These are phyloP conservation scores for Ptychadena robeensis DNA, from an alignment of 2,797 vertebrate species.

Conservation along the genomic window DNA sequence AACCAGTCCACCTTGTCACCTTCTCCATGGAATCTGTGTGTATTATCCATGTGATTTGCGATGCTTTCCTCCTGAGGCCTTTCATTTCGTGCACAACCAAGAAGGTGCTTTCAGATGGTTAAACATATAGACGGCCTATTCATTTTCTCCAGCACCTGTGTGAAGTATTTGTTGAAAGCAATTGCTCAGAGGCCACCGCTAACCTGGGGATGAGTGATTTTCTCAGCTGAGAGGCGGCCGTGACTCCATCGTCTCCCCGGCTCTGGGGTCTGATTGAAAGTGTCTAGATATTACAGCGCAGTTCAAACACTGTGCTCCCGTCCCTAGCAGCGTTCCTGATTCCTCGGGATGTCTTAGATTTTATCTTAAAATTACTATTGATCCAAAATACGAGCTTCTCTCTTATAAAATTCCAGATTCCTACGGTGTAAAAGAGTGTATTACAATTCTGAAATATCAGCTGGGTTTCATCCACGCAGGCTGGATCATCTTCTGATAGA, in stretches of 20 bases:
- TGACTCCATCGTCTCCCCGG: neutral
- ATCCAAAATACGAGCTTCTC: constrained; percentile 56
- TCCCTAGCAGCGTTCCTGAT: constrained; percentile 41
- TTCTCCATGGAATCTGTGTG: neutral
- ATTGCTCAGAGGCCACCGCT: constrained; percentile 33
- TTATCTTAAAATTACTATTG: constrained; percentile 60
- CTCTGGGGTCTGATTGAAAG: constrained; percentile 40
- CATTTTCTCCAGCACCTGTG: constrained; percentile 16
- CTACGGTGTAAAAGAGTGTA: constrained; percentile 53
- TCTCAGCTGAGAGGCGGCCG: constrained; percentile 17
- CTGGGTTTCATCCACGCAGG: constrained; percentile 41
- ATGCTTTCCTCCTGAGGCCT: neutral
- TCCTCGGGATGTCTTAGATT: constrained; percentile 56
- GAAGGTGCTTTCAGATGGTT: constrained; percentile 21
- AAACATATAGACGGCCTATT: constrained; percentile 8
- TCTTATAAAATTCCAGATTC: constrained; percentile 52
- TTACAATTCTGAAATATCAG: constrained; percentile 40
- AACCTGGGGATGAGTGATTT: constrained; percentile 32
- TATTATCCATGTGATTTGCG: neutral
- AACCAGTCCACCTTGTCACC: neutral
- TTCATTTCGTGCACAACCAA: neutral
- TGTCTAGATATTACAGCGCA: constrained; percentile 23
- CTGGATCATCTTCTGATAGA: constrained; percentile 41
- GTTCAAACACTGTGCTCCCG: constrained; percentile 35
- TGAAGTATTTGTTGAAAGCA: constrained; percentile 34